Conservation (phyloP, 2,113 vertebrate species). For the Heliornis fulica region DNA sequence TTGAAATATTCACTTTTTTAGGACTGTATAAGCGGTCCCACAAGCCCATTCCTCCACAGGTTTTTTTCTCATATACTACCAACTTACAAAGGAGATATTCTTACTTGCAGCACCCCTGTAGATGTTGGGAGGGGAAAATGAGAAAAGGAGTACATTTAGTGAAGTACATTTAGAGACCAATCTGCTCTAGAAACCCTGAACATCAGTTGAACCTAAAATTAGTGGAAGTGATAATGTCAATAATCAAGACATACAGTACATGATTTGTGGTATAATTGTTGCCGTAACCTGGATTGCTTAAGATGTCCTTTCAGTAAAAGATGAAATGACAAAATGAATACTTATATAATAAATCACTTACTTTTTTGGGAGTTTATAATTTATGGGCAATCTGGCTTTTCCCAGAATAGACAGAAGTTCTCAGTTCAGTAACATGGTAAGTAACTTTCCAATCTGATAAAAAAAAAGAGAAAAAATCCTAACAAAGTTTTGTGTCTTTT, state of each 20-base stretch:
- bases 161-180: neutral
- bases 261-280: neutral
- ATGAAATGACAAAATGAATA: neutral
- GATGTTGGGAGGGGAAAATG: neutral
- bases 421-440: neutral
- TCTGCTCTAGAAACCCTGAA: neutral
- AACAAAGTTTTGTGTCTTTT: neutral
- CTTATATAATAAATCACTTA: neutral
- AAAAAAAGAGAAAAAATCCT: neutral
- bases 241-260: neutral
- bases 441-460: conserved; percentile 1
- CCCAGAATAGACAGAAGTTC: neutral
- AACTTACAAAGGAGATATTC: neutral
- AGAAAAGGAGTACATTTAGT: neutral
- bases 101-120: neutral
- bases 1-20: neutral
- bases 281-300: neutral
- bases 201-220: neutral
- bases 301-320: neutral
- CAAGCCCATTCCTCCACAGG: neutral
- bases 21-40: neutral
- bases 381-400: neutral
- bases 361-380: neutral
- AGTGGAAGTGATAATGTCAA: neutral
- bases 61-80: neutral